phyloP scores from a whole-genome alignment of 2,113 vertebrate species.

The Tragulus kanchil region DNA sequence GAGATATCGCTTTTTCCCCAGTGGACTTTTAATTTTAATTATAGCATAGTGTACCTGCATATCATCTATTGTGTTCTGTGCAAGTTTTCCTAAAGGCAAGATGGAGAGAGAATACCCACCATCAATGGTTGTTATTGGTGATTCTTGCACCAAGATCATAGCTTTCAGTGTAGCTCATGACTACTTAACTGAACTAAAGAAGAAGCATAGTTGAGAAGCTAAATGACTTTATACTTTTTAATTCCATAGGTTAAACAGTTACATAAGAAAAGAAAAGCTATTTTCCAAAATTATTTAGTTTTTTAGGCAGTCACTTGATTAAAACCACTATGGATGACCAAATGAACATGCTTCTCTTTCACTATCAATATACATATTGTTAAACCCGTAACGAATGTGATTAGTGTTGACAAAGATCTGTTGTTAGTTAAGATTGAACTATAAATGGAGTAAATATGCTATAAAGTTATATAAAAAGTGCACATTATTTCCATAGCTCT shows the following conservation, averaged over 20 bases:
- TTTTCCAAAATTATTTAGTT: neutral
- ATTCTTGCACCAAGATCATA: neutral
- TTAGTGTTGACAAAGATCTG: neutral
- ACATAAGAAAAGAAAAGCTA: neutral
- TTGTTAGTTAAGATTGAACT: neutral
- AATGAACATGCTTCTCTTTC: neutral
- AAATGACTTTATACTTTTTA: neutral
- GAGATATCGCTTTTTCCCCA: neutral
- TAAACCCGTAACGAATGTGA: neutral
- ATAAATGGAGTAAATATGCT: neutral
- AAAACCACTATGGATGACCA: neutral
- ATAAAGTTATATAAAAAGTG: neutral
- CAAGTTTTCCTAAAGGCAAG: neutral
- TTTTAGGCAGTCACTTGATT: neutral
- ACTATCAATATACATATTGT: neutral
- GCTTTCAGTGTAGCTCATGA: neutral
- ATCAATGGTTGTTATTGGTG: neutral
- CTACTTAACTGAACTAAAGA: neutral
- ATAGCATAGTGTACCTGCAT: neutral
- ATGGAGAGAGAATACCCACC: rapidly evolving
- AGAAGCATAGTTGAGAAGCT: neutral
- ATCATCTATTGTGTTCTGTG: rapidly evolving
- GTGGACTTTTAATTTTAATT: neutral
- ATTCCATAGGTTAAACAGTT: neutral
- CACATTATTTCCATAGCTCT: neutral